Conservation (phyloP, 1,140 invertebrate species). For the Oryzaephilus surinamensis region DNA sequence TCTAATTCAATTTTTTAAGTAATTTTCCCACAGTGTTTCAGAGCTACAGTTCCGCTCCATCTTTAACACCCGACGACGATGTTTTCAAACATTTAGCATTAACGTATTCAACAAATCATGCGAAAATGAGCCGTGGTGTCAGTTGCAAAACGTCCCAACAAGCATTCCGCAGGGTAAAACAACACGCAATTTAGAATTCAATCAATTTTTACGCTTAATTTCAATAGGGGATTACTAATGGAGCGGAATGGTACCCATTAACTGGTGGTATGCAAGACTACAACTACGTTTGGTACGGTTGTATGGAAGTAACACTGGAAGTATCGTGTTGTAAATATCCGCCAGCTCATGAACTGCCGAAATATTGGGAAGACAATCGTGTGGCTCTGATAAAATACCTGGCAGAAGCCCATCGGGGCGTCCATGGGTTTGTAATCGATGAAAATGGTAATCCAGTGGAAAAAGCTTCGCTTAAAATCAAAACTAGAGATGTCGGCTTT, state of each 20-base stretch:
- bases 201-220: constrained; percentile 2
- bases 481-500: constrained; percentile 76
- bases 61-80: constrained; percentile 86
- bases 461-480: constrained; percentile 72
- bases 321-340: constrained; percentile 97
- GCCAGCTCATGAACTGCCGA: constrained; percentile 65
- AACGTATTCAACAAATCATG: constrained; percentile 82
- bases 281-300: constrained; percentile 95
- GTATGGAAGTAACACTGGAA: constrained; percentile 97
- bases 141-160: constrained; percentile 66
- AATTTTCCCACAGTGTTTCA: constrained; percentile 57
- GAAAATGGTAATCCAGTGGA: constrained; percentile 71
- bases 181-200: background rate
- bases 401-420: constrained; percentile 78
- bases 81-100: constrained; percentile 83
- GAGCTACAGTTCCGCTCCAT: constrained; percentile 62
- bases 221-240: constrained; percentile 82
- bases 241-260: constrained; percentile 84
- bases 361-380: constrained; percentile 93
- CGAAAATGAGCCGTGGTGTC: constrained; percentile 71
- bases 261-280: constrained; percentile 94
- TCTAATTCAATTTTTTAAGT: background rate
- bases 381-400: constrained; percentile 76
- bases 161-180: constrained; percentile 49
- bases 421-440: constrained; percentile 75